A percentile compares a stretch with the other conserved stretches of the same genome.
Conservation (phyloP, 2,113 vertebrate species). For the Hucho hucho region DNA sequence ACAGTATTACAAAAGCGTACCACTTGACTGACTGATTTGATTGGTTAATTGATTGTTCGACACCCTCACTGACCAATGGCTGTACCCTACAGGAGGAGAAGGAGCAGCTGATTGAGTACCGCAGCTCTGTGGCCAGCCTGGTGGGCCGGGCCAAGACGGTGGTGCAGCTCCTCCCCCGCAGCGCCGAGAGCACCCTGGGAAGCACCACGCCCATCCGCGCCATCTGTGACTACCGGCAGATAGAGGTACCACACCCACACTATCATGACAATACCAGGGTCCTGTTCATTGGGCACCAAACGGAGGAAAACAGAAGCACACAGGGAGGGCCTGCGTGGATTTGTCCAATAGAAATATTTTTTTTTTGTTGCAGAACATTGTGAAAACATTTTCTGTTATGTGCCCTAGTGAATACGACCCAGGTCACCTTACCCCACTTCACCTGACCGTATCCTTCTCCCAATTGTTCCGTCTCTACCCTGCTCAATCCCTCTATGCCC, state of each 20-base stretch:
- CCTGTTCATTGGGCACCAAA: too few relatives aligned
- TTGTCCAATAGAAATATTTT: too few relatives aligned
- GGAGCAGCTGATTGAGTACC: slow-evolving; percentile 95
- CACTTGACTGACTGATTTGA: neutral
- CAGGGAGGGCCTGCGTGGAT: too few relatives aligned
- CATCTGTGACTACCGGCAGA: slow-evolving; percentile 94
- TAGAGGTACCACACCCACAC: slow-evolving; percentile 80
- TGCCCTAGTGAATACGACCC: too few relatives aligned
- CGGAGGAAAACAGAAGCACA: too few relatives aligned
- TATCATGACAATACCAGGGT: neutral
- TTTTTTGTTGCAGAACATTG: too few relatives aligned
- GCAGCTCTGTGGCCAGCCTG: slow-evolving; percentile 89
- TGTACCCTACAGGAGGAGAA: slow-evolving; percentile 87
- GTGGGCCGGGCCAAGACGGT: slow-evolving; percentile 91
- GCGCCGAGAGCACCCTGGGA: slow-evolving; percentile 78
- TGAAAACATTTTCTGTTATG: too few relatives aligned
- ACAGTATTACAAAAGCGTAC: neutral
- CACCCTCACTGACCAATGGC: slow-evolving; percentile 1
- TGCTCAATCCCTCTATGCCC: slow-evolving; percentile 23
- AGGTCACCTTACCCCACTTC: neutral
- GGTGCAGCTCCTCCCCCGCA: slow-evolving; percentile 88
- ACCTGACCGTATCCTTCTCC: neutral
- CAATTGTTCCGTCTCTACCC: slow-evolving; percentile 10
- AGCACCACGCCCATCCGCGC: slow-evolving; percentile 88
- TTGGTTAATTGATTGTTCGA: slow-evolving; percentile 7